Evolutionary conservation across 2,113 vertebrate genomes (phyloP).

Genomic region (Neotoma lepida): DNA sequence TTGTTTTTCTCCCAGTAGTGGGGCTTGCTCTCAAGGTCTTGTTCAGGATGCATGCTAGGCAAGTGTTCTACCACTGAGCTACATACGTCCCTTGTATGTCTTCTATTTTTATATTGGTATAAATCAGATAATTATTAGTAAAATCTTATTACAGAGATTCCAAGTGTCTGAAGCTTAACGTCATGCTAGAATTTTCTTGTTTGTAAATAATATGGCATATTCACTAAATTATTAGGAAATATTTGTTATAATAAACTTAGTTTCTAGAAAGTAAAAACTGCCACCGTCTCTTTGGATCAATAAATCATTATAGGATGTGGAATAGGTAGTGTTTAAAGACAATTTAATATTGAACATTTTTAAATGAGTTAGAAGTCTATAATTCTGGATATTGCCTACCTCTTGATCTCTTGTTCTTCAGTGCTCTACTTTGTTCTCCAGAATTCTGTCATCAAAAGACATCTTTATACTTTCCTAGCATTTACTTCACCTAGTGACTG

Average conservation of each 20-base stretch:
- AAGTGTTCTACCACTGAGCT: background rate
- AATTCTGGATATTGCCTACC: background rate
- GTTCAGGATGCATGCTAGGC: background rate
- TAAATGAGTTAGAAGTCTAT: background rate
- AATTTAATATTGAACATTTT: constrained; percentile 3
- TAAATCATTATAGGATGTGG: background rate
- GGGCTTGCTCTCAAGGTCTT: background rate
- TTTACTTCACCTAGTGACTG: background rate
- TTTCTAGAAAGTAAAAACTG: constrained; percentile 34
- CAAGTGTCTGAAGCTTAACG: background rate
- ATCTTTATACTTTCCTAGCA: background rate
- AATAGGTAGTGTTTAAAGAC: background rate
- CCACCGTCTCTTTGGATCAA: background rate
- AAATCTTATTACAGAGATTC: constrained; percentile 2
- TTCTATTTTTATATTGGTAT: background rate
- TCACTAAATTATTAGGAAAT: background rate
- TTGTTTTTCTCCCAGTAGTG: background rate
- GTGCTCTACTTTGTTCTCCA: background rate
- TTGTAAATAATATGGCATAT: constrained; percentile 3
- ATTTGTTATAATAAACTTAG: background rate
- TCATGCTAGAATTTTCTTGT: background rate
- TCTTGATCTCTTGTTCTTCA: background rate
- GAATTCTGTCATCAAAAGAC: background rate
- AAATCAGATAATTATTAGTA: constrained; percentile 2
- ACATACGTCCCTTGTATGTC: background rate